Conservation (phyloP, 2,113 vertebrate genomes). For the Oreocharis arfaki region DNA sequence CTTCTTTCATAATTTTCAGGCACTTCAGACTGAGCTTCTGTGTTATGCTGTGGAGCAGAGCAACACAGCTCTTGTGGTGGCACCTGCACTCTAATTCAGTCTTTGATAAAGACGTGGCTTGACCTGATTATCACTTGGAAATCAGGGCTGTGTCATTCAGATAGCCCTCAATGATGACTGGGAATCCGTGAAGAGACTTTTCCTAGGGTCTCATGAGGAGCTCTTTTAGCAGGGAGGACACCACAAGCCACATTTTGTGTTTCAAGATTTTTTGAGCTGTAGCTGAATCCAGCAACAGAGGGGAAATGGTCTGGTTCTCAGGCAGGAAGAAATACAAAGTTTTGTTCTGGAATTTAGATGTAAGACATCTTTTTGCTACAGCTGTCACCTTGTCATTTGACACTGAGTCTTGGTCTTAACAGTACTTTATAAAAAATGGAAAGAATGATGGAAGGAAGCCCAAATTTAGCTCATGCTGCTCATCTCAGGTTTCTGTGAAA, state of each 20-base stretch:
- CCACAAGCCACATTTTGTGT: background rate
- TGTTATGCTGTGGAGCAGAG: background rate
- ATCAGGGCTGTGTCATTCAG: background rate
- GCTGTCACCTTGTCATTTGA: background rate
- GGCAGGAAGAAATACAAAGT: background rate
- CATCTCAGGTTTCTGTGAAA: background rate
- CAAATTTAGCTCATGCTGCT: background rate
- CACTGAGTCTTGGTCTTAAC: background rate
- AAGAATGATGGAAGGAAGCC: background rate
- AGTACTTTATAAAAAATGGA: background rate
- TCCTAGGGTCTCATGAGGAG: background rate
- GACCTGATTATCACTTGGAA: background rate
- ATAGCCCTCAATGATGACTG: background rate
- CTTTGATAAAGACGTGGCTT: background rate
- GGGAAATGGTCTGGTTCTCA: background rate
- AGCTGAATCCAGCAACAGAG: background rate
- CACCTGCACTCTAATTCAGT: background rate
- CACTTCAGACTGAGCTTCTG: background rate
- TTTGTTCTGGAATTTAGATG: background rate
- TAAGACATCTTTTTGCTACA: background rate
- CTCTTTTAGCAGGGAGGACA: background rate
- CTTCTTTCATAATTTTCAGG: background rate
- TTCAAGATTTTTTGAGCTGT: background rate
- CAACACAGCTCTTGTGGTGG: background rate
- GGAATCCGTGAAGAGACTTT: background rate